phyloP scores from a whole-genome alignment of 2,113 vertebrate species.

The Euleptes europaea region DNA sequence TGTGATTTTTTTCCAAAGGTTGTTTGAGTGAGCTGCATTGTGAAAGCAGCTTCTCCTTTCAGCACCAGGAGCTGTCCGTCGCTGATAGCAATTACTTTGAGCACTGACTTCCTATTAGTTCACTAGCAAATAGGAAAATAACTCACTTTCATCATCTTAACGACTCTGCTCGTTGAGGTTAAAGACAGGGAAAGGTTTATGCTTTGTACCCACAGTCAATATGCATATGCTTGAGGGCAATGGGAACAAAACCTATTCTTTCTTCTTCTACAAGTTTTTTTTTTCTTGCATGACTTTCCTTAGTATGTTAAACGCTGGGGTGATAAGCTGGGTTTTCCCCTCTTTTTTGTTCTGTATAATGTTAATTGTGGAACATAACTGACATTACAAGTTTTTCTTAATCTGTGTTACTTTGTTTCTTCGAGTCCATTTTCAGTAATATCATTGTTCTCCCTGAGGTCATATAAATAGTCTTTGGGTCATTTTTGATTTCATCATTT shows the following conservation, averaged over 20 bases:
- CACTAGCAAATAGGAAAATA: conserved; percentile 49
- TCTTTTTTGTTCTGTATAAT: background rate
- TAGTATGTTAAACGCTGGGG: background rate
- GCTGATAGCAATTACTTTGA: conserved; percentile 51
- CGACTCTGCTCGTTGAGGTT: conserved; percentile 32
- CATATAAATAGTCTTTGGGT: background rate
- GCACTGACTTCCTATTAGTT: conserved; percentile 51
- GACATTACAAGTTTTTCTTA: conserved; percentile 10
- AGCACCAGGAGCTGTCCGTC: conserved; percentile 87
- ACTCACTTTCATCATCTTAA: conserved; percentile 53
- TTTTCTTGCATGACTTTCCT: background rate
- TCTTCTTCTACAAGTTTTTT: background rate
- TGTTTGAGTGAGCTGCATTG: conserved; percentile 55
- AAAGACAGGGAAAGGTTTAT: conserved; percentile 25
- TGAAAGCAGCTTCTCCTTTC: conserved; percentile 66
- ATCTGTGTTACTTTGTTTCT: conserved; percentile 1
- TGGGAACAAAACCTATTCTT: background rate
- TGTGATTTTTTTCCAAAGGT: conserved; percentile 53
- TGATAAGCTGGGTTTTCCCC: background rate
- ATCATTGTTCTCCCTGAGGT: background rate
- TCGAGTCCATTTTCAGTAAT: conserved; percentile 1
- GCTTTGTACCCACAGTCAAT: conserved; percentile 18
- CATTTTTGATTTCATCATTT: background rate
- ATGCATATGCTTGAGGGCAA: conserved; percentile 37
- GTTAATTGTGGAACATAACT: conserved; percentile 2